These are phyloP conservation scores for Pegoplata infirma DNA, from an alignment of 2,888 invertebrate genomes.

Conservation along the genomic window DNA sequence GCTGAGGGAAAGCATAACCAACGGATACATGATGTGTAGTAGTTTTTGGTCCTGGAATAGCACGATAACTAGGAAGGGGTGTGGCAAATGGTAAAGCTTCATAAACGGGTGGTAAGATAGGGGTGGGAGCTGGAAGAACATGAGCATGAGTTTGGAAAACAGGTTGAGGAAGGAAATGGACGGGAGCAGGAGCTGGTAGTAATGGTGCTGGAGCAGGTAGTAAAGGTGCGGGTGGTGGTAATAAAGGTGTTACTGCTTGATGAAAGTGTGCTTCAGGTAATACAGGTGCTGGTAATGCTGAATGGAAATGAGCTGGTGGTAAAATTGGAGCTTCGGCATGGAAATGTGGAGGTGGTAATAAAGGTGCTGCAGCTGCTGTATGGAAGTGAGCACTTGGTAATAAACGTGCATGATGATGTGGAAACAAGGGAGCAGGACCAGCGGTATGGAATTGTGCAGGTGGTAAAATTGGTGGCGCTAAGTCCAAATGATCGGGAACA, in stretches of 20 bases:
- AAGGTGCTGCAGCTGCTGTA: conserved; percentile 34
- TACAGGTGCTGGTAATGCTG: conserved; percentile 51
- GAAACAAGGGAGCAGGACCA: conserved; percentile 29
- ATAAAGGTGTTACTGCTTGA: conserved; percentile 63
- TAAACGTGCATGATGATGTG: conserved; percentile 23
- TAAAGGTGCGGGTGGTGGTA: conserved; percentile 61
- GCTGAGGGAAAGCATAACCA: conserved; percentile 73
- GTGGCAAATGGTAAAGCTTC: conserved; percentile 70
- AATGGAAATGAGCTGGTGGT: conserved; percentile 63
- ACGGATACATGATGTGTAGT: conserved; percentile 74
- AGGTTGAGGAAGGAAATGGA: too few species aligned
- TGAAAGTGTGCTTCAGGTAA: conserved; percentile 60
- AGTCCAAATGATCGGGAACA: conserved; percentile 68
- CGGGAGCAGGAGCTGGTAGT: conserved; percentile 56
- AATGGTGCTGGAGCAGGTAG: conserved; percentile 64
- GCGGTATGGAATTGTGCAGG: conserved; percentile 60
- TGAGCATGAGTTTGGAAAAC: conserved; percentile 48
- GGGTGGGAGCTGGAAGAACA: conserved; percentile 50
- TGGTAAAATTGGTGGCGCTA: conserved; percentile 66
- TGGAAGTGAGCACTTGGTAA: conserved; percentile 56
- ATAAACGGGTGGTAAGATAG: conserved; percentile 60
- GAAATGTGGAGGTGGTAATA: conserved; percentile 36
- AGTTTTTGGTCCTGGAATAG: conserved; percentile 73
- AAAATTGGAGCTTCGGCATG: conserved; percentile 56
- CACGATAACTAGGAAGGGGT: conserved; percentile 70